phyloP scores from a whole-genome alignment of 2,113 vertebrate species.

The Pimephales promelas region DNA sequence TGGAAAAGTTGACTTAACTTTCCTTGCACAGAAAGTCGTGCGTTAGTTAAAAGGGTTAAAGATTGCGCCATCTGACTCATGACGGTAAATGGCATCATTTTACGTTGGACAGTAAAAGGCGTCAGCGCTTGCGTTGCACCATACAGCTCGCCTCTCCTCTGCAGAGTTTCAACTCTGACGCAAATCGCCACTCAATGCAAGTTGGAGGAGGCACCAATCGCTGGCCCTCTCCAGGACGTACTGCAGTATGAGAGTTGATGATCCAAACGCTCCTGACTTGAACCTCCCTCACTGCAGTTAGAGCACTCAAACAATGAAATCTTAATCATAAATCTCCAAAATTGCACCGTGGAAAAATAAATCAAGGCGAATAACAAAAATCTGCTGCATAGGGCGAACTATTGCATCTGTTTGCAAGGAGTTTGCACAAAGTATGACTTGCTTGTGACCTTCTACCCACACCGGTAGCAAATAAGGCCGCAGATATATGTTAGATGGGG shows the following conservation, averaged over 20 bases:
- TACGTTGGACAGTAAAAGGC: conserved; percentile 33
- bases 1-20: conserved; percentile 14
- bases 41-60: conserved; percentile 5
- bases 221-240: conserved; percentile 27
- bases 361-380: neutral
- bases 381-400: neutral
- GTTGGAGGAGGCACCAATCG: conserved; percentile 68
- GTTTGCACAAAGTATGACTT: neutral
- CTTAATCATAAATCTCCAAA: conserved; percentile 3
- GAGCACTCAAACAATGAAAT: conserved; percentile 1
- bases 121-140: conserved; percentile 47
- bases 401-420: neutral
- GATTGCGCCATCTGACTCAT: neutral
- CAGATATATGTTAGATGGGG: neutral
- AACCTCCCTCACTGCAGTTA: conserved; percentile 29
- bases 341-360: neutral
- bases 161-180: conserved; percentile 63
- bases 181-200: conserved; percentile 65
- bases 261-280: conserved; percentile 10
- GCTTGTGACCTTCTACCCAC: neutral
- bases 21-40: neutral
- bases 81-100: conserved; percentile 23
- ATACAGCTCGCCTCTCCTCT: conserved; percentile 41
- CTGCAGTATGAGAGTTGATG: conserved; percentile 49
- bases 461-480: neutral